Conservation (phyloP, 2,888 invertebrate species). For the Chrysomela aeneicollis region DNA sequence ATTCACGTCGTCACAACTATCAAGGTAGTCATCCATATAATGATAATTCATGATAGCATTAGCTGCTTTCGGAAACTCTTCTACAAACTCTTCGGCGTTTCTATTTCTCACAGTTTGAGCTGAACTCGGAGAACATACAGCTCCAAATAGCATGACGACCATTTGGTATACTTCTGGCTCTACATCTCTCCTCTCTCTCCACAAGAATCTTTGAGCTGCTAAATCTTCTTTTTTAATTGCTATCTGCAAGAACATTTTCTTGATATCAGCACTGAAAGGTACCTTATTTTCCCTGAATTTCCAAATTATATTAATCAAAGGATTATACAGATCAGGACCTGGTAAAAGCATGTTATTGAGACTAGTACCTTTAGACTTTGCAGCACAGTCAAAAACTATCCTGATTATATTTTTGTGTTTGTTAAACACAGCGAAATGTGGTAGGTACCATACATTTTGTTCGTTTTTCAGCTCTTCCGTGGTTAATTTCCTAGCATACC, state of each 20-base stretch:
- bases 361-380: neutral
- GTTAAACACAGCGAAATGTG: neutral
- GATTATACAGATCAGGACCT: neutral
- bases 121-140: neutral
- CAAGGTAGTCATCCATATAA: conserved; percentile 19
- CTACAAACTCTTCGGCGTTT: neutral
- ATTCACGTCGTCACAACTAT: neutral
- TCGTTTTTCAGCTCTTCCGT: no score
- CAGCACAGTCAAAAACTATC: neutral
- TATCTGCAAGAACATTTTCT: neutral
- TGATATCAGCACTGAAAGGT: neutral
- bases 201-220: neutral
- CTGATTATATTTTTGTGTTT: neutral
- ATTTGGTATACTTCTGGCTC: no score
- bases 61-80: neutral
- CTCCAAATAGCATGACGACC: no score
- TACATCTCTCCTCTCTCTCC: no score
- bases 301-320: neutral
- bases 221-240: neutral
- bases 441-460: neutral
- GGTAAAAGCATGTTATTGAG: neutral
- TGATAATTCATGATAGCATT: neutral
- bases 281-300: neutral
- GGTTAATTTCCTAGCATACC: no score
- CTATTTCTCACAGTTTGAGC: no score